A percentile compares a stretch with the other conserved stretches of the same genome.
Evolutionary conservation across 1,140 invertebrate genomes (phyloP).

Genomic region (Drosophila tani): DNA sequence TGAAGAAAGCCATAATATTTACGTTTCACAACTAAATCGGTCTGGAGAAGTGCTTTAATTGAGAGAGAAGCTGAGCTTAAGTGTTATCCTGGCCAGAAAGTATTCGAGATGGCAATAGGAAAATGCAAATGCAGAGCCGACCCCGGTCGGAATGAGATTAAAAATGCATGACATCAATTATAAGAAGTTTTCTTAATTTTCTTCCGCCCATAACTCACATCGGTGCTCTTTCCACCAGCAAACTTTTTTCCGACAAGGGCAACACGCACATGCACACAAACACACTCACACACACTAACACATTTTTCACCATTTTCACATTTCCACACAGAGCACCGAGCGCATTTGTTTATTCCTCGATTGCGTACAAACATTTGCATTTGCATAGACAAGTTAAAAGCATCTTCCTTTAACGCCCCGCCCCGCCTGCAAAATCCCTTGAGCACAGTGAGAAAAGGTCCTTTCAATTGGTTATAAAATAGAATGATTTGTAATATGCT

Average conservation of each 20-base stretch:
- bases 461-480: not conserved
- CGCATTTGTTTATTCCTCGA: conserved; percentile 79
- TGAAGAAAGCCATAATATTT: conserved; percentile 35
- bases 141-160: conserved; percentile 46
- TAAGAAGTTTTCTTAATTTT: conserved; percentile 79
- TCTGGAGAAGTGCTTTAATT: conserved; percentile 31
- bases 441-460: conserved; percentile 5
- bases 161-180: conserved; percentile 82
- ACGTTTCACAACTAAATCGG: conserved; percentile 27
- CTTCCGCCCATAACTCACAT: conserved; percentile 71
- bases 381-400: conserved; percentile 79
- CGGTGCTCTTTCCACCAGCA: conserved; percentile 44
- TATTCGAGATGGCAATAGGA: conserved; percentile 12
- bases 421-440: conserved; percentile 4
- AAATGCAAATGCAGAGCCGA: conserved; percentile 41
- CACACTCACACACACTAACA: not conserved
- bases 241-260: conserved; percentile 66
- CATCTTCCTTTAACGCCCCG: conserved; percentile 38
- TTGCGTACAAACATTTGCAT: conserved; percentile 80
- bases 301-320: conserved; percentile 16
- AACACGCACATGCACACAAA: conserved; percentile 30
- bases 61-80: conserved; percentile 7
- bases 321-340: conserved; percentile 38
- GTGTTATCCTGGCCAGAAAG: conserved; percentile 9
- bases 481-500: too few relatives aligned